These are phyloP conservation scores for Hemithea aestivaria DNA, from an alignment of 2,888 invertebrate genomes.

Conservation along the genomic window DNA sequence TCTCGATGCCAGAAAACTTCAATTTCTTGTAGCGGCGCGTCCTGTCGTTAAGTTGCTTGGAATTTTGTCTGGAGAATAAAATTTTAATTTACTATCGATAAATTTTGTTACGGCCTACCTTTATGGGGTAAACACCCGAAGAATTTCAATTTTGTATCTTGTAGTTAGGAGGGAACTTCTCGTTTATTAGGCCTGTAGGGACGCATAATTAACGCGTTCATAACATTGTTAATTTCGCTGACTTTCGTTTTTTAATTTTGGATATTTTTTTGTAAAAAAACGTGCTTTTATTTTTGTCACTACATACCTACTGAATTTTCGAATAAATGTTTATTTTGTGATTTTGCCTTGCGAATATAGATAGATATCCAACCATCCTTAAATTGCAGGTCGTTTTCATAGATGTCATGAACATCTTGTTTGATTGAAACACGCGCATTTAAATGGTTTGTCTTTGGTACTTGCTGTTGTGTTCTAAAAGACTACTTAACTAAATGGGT, in stretches of 20 bases:
- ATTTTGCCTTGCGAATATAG: no score
- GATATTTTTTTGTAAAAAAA: not conserved
- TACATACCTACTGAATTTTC: no score
- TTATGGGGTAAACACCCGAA: slow-evolving; percentile 29
- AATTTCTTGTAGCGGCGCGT: slow-evolving; percentile 21
- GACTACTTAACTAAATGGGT: no score
- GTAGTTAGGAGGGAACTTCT: slow-evolving; percentile 24
- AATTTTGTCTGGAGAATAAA: slow-evolving; percentile 15
- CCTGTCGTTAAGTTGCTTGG: slow-evolving; percentile 25
- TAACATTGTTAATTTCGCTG: slow-evolving; percentile 1
- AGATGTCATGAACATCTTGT: no score
- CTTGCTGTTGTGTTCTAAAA: no score
- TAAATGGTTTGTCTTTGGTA: no score
- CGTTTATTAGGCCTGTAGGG: slow-evolving; percentile 26
- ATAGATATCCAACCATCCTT: no score
- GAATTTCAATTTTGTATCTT: slow-evolving; percentile 36
- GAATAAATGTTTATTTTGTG: no score
- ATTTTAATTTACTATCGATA: slow-evolving; percentile 21
- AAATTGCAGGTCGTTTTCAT: no score
- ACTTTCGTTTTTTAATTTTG: slow-evolving; percentile 2
- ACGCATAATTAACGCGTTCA: slow-evolving; percentile 26
- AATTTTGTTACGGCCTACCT: slow-evolving; percentile 14
- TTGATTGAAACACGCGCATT: no score
- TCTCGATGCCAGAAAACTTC: slow-evolving; percentile 32
- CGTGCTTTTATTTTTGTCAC: no score